Base-by-base conservation (phyloP, 2,888 invertebrate genomes). In the Branchipolynoe longqiensis region DNA sequence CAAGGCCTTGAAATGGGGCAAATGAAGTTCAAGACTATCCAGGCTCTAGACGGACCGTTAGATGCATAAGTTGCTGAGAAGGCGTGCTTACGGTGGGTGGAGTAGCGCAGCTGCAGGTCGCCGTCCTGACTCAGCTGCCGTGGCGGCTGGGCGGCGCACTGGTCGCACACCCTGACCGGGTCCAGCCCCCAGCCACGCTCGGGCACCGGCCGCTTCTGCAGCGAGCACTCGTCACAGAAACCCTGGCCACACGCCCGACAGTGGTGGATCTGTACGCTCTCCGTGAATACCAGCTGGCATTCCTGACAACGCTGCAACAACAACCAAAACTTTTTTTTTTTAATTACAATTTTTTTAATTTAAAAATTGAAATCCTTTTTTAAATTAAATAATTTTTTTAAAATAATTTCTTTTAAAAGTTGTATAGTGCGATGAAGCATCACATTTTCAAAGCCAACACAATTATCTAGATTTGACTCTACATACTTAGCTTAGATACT, bases 211-310 rank as follows among this genome's bases (percentile, higher is more conserved):
- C 95, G 95, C 83, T 94, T 94, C 84, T 95, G 95, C n/a, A 95
- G 95, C 0, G 96, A 96, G 91, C 97, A 97, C 33, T 92, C 92
- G 88, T 96, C 95, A 92, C 97, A 97, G 91, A 97, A 97, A 0
- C 97, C 97, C 92, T 96, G 95, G 0, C 97, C 97, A 93, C 97
- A 97, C 0, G 96, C 95, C 82, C 97, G 95, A 91, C 97, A 97
- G 91, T 97, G 97, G 91, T 91, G 93, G 81, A 93, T 94, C 87
- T 92, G 91, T 41, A 88, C 86, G 62, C 89, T 89, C 28, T 83
- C 86, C 40, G 88, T 89, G 82, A 93, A 92, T 40, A 88, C 85
- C 58, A 85, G 84, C 40, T 95, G 95, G 92, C 97, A 97, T 82
- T 95, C 95, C 89, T 95, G 94, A 92, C 97, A 97, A 88, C 95